phyloP scores from a whole-genome alignment of 2,888 invertebrate genomes.

The Chloroclysta siterata region DNA sequence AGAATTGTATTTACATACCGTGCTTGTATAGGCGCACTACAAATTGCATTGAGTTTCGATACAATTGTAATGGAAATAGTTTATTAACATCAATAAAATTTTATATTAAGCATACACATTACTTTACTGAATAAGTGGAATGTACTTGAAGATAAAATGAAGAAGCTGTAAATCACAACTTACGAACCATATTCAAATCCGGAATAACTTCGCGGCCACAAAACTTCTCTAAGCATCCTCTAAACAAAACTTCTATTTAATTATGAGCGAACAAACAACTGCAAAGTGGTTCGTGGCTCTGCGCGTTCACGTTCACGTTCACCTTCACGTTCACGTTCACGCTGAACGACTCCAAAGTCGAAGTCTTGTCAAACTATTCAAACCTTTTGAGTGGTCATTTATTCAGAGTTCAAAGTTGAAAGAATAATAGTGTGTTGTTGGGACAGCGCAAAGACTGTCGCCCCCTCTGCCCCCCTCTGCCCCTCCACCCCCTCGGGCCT shows the following conservation, averaged over 20 bases:
- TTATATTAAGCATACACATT: too few species aligned
- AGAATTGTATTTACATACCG: background rate
- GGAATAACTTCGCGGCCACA: too few species aligned
- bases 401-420: conserved; percentile 39
- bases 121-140: too few species aligned
- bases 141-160: too few species aligned
- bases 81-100: too few species aligned
- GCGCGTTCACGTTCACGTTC: background rate
- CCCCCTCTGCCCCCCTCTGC: too few species aligned
- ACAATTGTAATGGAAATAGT: too few species aligned
- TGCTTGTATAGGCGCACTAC: background rate
- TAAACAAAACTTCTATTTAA: too few species aligned
- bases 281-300: background rate
- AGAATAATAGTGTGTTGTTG: conserved; percentile 42
- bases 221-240: too few species aligned
- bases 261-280: conserved; percentile 2
- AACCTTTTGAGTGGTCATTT: conserved; percentile 37
- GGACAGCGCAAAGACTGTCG: conserved; percentile 36
- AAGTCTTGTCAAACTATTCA: conserved; percentile 31
- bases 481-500: conserved; percentile 9
- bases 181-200: too few species aligned
- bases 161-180: too few species aligned
- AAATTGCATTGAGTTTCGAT: background rate
- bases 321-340: background rate
- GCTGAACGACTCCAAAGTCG: background rate